These are phyloP conservation scores for Tachystola acroxantha DNA, from an alignment of 2,888 invertebrate genomes.

Conservation along the genomic window DNA sequence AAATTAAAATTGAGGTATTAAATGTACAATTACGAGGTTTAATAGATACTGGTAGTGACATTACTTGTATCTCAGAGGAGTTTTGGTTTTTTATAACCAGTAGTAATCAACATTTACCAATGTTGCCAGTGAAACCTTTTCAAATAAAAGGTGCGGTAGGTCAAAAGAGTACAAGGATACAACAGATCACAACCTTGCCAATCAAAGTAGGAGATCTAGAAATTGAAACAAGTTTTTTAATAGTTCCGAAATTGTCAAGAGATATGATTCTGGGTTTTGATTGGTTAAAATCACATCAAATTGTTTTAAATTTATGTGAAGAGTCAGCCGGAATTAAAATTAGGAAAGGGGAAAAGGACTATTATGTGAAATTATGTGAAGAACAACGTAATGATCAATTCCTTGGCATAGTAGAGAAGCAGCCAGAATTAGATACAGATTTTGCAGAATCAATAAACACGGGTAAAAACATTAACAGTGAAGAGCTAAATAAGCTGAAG, in stretches of 20 bases:
- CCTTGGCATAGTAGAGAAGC: too few relatives aligned
- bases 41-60: too few relatives aligned
- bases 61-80: conserved; percentile 5
- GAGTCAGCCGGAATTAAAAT: too few relatives aligned
- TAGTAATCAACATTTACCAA: not conserved
- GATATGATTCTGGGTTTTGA: conserved; percentile 5
- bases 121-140: conserved; percentile 3
- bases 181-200: not conserved
- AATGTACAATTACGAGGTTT: too few relatives aligned
- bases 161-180: conserved; percentile 1
- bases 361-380: too few relatives aligned
- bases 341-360: too few relatives aligned
- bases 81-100: not conserved
- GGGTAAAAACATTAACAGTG: too few relatives aligned
- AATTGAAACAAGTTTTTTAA: not conserved
- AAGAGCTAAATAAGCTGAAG: not conserved
- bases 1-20: too few relatives aligned
- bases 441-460: too few relatives aligned
- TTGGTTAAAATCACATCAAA: not conserved
- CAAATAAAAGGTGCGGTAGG: conserved; percentile 3
- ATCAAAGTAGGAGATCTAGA: not conserved
- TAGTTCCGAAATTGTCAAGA: conserved; percentile 1
- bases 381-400: too few relatives aligned
- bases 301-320: too few relatives aligned
- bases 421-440: too few relatives aligned